A percentile compares a stretch with the other conserved stretches of the same genome.
phyloP scores from a whole-genome alignment of 2,797 vertebrate genomes.

The Momotus momota region DNA sequence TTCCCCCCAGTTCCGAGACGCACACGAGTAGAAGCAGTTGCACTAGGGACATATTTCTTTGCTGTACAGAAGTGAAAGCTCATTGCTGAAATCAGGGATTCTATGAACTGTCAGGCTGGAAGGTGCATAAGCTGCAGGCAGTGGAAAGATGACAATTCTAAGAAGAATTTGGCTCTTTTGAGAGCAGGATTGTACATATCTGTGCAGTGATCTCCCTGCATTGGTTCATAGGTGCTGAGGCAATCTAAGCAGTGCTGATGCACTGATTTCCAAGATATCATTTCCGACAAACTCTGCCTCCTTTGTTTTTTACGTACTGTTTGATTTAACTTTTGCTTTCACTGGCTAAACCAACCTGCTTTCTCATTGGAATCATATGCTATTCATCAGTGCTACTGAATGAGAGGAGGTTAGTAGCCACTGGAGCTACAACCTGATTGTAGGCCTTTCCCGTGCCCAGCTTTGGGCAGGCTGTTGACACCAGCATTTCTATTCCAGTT shows the following conservation, averaged over 20 bases:
- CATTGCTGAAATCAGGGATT: conserved; percentile 83
- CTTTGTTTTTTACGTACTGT: conserved; percentile 68
- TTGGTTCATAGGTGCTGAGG: conserved; percentile 72
- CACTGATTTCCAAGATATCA: conserved; percentile 59
- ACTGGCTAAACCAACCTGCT: conserved; percentile 55
- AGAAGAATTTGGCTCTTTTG: conserved; percentile 79
- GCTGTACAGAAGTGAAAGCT: conserved; percentile 78
- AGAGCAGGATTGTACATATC: conserved; percentile 72
- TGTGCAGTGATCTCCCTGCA: conserved; percentile 72
- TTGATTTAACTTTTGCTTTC: conserved; percentile 74
- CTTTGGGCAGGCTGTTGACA: conserved; percentile 59
- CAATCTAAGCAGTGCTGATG: conserved; percentile 73
- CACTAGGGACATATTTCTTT: conserved; percentile 79
- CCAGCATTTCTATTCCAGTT: conserved; percentile 70
- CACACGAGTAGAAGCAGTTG: conserved; percentile 80
- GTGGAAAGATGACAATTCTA: conserved; percentile 70
- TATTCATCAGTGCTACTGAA: conserved; percentile 39
- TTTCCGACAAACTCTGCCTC: conserved; percentile 67
- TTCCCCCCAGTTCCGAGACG: conserved; percentile 72
- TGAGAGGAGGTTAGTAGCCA: conserved; percentile 45
- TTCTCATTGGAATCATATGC: conserved; percentile 53
- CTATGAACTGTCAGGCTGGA: conserved; percentile 74
- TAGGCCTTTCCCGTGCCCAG: conserved; percentile 60
- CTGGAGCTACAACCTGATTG: conserved; percentile 26
- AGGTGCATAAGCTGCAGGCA: conserved; percentile 72